Conservation (phyloP, 2,797 vertebrate genomes). For the Rhinatrema bivittatum region DNA sequence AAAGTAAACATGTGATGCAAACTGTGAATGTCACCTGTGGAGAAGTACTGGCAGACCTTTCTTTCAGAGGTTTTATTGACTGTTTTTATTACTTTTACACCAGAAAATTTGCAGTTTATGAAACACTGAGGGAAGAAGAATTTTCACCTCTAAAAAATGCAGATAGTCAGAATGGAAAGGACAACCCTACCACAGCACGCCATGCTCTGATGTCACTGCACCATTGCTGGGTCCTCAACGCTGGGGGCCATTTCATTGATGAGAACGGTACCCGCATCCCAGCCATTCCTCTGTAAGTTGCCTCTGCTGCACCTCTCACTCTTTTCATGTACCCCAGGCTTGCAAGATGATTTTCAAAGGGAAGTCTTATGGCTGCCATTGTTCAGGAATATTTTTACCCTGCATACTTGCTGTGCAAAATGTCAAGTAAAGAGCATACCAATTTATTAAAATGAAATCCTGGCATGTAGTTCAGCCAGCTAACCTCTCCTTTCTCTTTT, state of each 20-base stretch:
- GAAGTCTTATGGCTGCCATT: too few relatives aligned
- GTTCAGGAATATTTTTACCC: too few relatives aligned
- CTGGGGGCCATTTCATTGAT: slow-evolving; percentile 87
- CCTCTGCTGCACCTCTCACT: not conserved
- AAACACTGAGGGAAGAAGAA: slow-evolving; percentile 90
- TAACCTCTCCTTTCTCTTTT: too few relatives aligned
- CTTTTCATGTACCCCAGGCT: not conserved
- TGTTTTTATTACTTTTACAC: too few relatives aligned
- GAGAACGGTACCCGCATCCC: slow-evolving; percentile 84
- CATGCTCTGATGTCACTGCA: slow-evolving; percentile 89
- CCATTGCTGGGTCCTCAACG: slow-evolving; percentile 94
- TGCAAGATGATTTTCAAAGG: too few relatives aligned
- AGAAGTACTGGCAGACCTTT: too few relatives aligned
- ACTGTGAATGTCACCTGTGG: too few relatives aligned
- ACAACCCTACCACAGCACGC: slow-evolving; percentile 87
- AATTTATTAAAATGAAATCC: too few relatives aligned
- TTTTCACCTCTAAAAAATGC: slow-evolving; percentile 95
- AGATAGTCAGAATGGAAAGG: slow-evolving; percentile 89
- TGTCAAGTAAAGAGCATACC: too few relatives aligned
- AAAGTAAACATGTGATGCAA: too few relatives aligned
- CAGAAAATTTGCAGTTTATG: slow-evolving; percentile 88
- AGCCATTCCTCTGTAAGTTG: slow-evolving; percentile 83
- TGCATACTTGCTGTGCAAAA: not conserved
- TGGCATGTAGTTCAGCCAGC: too few relatives aligned
- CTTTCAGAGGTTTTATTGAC: too few relatives aligned